These are phyloP conservation scores for Pseudonaja textilis DNA, from an alignment of 2,113 vertebrate genomes.

Conservation along the genomic window DNA sequence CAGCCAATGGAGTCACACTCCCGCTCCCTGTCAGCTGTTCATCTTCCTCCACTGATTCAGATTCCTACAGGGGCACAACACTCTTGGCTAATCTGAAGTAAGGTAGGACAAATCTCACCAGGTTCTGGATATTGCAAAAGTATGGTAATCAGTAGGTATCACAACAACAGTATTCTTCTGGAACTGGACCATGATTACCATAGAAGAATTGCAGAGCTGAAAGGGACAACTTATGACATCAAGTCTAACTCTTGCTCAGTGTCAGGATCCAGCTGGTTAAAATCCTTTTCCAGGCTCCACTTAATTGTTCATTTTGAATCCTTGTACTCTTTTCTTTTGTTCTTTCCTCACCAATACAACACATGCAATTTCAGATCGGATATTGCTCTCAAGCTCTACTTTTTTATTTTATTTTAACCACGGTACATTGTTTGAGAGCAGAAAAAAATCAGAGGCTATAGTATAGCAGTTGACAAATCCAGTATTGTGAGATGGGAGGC, in stretches of 20 bases:
- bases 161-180: background rate
- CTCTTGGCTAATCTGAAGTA: background rate
- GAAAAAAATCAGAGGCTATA: background rate
- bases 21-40: no score
- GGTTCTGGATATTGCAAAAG: background rate
- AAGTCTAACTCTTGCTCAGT: background rate
- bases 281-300: background rate
- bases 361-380: background rate
- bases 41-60: no score
- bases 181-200: background rate
- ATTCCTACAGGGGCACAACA: no score
- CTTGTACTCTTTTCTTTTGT: background rate
- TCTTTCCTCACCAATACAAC: background rate
- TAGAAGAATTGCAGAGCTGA: background rate
- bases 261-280: background rate
- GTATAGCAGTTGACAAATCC: background rate
- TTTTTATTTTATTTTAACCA: background rate
- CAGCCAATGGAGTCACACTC: no score
- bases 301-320: background rate
- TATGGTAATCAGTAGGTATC: background rate
- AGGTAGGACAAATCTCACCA: background rate
- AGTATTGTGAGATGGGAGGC: background rate
- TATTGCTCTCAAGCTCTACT: background rate
- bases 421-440: background rate
- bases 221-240: background rate